Percentiles rank a stretch among this genome's conserved stretches.
Conservation (phyloP, 53 echinoderm and acorn worm genomes). For the Astropecten irregularis region DNA sequence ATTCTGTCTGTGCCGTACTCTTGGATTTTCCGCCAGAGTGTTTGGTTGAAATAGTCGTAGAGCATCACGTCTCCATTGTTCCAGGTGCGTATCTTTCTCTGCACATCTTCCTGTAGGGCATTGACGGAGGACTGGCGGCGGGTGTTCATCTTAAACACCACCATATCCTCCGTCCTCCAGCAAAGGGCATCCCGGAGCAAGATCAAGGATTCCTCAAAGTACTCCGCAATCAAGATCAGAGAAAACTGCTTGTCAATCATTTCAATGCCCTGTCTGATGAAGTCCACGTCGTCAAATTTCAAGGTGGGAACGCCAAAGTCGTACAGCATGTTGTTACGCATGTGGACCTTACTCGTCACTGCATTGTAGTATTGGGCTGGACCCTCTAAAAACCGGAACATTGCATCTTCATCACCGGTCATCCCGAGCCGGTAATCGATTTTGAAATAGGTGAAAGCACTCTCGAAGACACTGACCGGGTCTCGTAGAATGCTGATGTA, state of each 20-base stretch:
- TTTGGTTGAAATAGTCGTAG: conserved; percentile 87
- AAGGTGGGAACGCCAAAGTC: conserved; percentile 81
- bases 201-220: conserved; percentile 92
- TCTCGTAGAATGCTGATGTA: conserved; percentile 95
- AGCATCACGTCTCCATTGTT: conserved; percentile 87
- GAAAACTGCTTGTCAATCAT: conserved; percentile 80
- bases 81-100: conserved; percentile 71
- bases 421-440: conserved; percentile 82
- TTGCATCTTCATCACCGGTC: conserved; percentile 73
- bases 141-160: conserved; percentile 84
- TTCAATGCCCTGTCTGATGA: conserved; percentile 73
- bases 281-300: conserved; percentile 61
- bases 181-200: conserved; percentile 85
- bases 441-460: conserved; percentile 97
- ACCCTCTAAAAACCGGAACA: conserved; percentile 72
- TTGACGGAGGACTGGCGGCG: conserved; percentile 78
- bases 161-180: conserved; percentile 82
- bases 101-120: conserved; percentile 42
- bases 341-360: conserved; percentile 65
- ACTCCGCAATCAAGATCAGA: conserved; percentile 89
- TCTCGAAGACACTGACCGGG: conserved; percentile 96
- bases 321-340: conserved; percentile 89
- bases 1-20: conserved; percentile 76
- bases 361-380: conserved; percentile 57
- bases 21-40: conserved; percentile 77